Evolutionary conservation across 2,888 invertebrate genomes (phyloP), one percentile per base, ranked within the genome.

Genomic region (Idaea dimidiata): DNA sequence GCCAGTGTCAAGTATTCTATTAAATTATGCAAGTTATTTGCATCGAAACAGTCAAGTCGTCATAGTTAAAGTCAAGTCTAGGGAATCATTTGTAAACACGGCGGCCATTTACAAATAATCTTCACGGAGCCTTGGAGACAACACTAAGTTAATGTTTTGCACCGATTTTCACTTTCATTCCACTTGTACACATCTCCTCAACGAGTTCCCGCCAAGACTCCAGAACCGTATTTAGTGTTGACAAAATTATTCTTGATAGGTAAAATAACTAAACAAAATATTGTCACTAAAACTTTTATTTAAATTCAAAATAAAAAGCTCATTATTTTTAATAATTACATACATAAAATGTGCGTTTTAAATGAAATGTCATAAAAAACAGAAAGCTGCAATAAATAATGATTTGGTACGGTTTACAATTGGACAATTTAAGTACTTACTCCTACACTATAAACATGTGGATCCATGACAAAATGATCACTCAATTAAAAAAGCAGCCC

Each of bases 381-480:
- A 79, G 68, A 72, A 78, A 75, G 76, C 75, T 72, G 72, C 73
- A 76, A 81, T 78, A 80, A 83, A 83, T 72, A 78, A 82, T 81
- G 72, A 83, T 82, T 82, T 86, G 84, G 85, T 87, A 83, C 84
- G 86, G 86, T 81, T 83, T 76, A 56, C 73, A 69, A 70, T 72
- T 84, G 86, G 86, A 89, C 87, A 86, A 66, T 71, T 87, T 91
- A 91, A 91, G 91, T 90, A 91, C 91, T 79, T 85, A 81, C 69
- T 76, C 69, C 57, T 64, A 72, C 80, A 79, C 78, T 69, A 70
- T 74, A 76, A 74, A 77, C 68, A 72, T 75, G 70, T 74, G 65
- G 74, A 76, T n/a, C n/a, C n/a, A n/a, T 70, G 71, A 76, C 68
- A 72, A 76, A 75, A 77, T 75, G 71, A 77, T 78, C 69, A 75